These are phyloP conservation scores for Tachypleus tridentatus DNA, from an alignment of 1,140 invertebrate genomes.

Conservation along the genomic window DNA sequence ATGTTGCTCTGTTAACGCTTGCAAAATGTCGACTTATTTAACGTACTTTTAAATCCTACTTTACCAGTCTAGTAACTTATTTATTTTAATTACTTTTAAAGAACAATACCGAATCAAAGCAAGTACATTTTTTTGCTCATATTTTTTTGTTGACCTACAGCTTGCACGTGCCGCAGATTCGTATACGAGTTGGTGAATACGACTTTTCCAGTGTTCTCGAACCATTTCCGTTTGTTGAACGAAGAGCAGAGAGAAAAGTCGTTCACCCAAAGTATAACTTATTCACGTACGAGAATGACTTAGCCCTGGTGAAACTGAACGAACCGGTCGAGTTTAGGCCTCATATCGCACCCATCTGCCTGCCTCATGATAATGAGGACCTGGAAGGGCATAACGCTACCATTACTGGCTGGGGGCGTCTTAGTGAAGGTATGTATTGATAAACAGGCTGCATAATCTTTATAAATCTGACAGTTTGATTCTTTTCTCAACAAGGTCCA, in stretches of 20 bases:
- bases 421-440: conserved; percentile 57
- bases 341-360: conserved; percentile 78
- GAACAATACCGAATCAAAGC: too few relatives aligned
- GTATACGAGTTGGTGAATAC: conserved; percentile 76
- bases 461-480: too few relatives aligned
- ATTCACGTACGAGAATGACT: conserved; percentile 81
- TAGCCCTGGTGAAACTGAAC: conserved; percentile 77
- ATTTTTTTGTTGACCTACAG: conserved; percentile 37
- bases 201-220: conserved; percentile 73
- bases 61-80: too few relatives aligned
- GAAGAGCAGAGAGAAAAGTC: conserved; percentile 76
- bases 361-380: conserved; percentile 57
- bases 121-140: too few relatives aligned
- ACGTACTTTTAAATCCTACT: too few relatives aligned
- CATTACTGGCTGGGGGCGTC: conserved; percentile 82
- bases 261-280: conserved; percentile 85
- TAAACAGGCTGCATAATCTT: too few relatives aligned
- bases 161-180: conserved; percentile 74
- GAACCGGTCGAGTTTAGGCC: conserved; percentile 53
- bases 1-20: too few relatives aligned
- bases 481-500: too few relatives aligned
- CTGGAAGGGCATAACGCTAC: conserved; percentile 74
- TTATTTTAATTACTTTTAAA: too few relatives aligned
- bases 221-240: conserved; percentile 72
- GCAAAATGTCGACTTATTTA: too few relatives aligned